Evolutionary conservation across 1,140 invertebrate genomes (phyloP).

Genomic region (Danaus plexippus): DNA sequence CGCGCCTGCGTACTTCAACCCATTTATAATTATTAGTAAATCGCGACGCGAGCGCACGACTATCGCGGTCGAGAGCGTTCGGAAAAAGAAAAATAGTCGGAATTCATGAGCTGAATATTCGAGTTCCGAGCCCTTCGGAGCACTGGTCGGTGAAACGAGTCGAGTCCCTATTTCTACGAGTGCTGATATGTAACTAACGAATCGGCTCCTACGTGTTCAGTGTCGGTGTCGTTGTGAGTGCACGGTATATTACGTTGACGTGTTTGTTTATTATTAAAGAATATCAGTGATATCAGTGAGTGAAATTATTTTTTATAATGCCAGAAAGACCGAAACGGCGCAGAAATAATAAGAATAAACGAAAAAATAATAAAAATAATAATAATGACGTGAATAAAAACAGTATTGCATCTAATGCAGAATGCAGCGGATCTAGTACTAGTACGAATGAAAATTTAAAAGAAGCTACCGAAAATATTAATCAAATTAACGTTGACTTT

Average conservation of each 20-base stretch:
- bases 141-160: constrained; percentile 24
- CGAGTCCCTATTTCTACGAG: constrained; percentile 31
- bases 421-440: constrained; percentile 15
- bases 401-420: constrained; percentile 27
- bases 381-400: constrained; percentile 37
- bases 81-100: constrained; percentile 44
- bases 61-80: constrained; percentile 53
- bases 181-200: constrained; percentile 23
- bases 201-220: constrained; percentile 45
- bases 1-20: constrained; percentile 63
- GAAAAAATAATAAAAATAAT: constrained; percentile 51
- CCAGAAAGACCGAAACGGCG: constrained; percentile 58
- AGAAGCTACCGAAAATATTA: constrained; percentile 8
- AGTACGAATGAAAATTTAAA: constrained; percentile 12
- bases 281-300: constrained; percentile 51
- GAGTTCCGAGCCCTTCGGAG: constrained; percentile 31
- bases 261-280: constrained; percentile 42
- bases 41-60: constrained; percentile 58
- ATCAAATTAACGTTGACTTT: neutral
- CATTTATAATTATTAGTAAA: constrained; percentile 72
- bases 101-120: constrained; percentile 10
- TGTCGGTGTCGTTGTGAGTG: constrained; percentile 36
- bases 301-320: constrained; percentile 41
- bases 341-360: constrained; percentile 66
- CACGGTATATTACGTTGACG: constrained; percentile 31